Conservation (phyloP, 2,888 invertebrate genomes). For the Caenorhabditis drosophilae region DNA sequence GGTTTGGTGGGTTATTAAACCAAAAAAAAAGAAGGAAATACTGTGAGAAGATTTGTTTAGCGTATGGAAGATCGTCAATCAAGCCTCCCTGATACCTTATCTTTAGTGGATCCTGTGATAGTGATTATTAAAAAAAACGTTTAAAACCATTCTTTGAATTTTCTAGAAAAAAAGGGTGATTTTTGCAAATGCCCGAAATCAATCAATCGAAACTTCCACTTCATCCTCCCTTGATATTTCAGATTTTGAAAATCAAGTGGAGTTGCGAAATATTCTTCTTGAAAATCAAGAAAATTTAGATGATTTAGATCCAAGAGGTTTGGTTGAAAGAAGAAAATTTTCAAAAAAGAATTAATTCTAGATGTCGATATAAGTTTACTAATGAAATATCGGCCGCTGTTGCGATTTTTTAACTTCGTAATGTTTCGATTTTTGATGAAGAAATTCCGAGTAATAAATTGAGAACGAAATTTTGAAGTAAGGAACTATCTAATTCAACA, state of each 20-base stretch:
- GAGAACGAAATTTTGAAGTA: too few species aligned
- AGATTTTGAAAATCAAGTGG: constrained; percentile 27
- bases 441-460: constrained; percentile 35
- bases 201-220: constrained; percentile 27
- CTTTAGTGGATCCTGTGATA: too few species aligned
- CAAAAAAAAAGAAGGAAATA: too few species aligned
- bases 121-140: too few species aligned
- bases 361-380: constrained; percentile 44
- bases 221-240: constrained; percentile 27
- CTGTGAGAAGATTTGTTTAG: too few species aligned
- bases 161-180: constrained; percentile 29
- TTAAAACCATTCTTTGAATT: too few species aligned
- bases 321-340: too few species aligned
- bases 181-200: constrained; percentile 24
- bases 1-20: too few species aligned
- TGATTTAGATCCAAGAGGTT: constrained; percentile 23
- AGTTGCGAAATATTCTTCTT: constrained; percentile 28
- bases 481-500: too few species aligned
- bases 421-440: constrained; percentile 48
- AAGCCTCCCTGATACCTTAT: too few species aligned
- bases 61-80: too few species aligned
- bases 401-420: constrained; percentile 58
- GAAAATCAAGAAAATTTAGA: constrained; percentile 13
- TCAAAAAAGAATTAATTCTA: background rate
- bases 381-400: constrained; percentile 52